phyloP scores from a whole-genome alignment of 2,113 vertebrate genomes.

The Mirza zaza region DNA sequence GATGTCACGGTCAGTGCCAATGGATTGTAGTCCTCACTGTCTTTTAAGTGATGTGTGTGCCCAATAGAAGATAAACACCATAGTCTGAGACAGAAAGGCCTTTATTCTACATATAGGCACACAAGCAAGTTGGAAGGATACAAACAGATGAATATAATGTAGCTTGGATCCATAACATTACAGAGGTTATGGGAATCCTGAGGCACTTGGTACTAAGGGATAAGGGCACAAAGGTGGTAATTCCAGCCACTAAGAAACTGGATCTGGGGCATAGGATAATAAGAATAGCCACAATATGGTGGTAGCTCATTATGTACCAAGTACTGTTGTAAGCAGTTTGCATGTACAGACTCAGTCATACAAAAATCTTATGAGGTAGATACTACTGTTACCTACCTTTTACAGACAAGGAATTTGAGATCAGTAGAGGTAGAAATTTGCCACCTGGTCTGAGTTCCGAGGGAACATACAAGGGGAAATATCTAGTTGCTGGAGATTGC shows the following conservation, averaged over 20 bases:
- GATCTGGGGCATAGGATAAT: background rate
- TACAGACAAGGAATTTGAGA: too few relatives aligned
- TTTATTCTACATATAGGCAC: background rate
- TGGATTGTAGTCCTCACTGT: background rate
- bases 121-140: background rate
- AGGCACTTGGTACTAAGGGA: background rate
- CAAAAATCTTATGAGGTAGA: too few relatives aligned
- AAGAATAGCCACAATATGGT: background rate
- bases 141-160: background rate
- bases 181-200: background rate
- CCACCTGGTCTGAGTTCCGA: background rate
- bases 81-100: background rate
- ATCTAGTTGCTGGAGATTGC: background rate
- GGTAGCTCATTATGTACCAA: background rate
- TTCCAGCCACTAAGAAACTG: background rate
- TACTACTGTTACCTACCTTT: too few relatives aligned
- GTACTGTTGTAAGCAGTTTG: too few relatives aligned
- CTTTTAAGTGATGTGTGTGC: background rate
- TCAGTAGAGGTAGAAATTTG: background rate
- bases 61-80: background rate
- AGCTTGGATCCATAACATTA: background rate
- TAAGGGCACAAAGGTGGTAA: background rate
- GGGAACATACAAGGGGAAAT: too few relatives aligned
- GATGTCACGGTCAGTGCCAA: background rate
- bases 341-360: too few relatives aligned